Conservation (phyloP, 1,140 invertebrate species). For the Agrypnia vestita region DNA sequence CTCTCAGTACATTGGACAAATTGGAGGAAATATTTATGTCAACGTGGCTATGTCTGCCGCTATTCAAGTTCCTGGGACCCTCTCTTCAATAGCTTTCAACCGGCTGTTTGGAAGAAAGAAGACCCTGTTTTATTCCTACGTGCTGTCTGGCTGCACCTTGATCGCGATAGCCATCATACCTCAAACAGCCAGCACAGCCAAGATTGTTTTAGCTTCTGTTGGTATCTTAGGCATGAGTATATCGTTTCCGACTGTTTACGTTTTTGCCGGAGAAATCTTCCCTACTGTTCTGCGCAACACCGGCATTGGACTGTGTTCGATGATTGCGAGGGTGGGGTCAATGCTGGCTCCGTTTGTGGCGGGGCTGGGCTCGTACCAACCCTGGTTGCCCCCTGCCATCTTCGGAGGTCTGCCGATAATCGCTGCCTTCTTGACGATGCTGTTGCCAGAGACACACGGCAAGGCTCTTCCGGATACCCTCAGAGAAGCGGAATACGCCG, state of each 20-base stretch:
- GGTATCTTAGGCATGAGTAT: conserved; percentile 77
- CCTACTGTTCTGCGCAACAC: conserved; percentile 80
- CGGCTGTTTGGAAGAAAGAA: conserved; percentile 78
- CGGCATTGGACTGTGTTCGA: conserved; percentile 76
- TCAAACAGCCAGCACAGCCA: background rate
- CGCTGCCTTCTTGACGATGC: conserved; percentile 76
- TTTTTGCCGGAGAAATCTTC: conserved; percentile 80
- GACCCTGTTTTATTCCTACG: conserved; percentile 78
- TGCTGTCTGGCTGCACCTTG: conserved; percentile 77
- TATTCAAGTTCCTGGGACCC: conserved; percentile 80
- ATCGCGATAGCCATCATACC: conserved; percentile 76
- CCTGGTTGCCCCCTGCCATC: conserved; percentile 78
- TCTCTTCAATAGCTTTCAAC: conserved; percentile 79
- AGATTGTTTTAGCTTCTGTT: conserved; percentile 72
- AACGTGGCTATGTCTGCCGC: conserved; percentile 81
- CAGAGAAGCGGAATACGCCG: conserved; percentile 75
- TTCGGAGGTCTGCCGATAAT: conserved; percentile 79
- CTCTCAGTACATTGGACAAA: conserved; percentile 82
- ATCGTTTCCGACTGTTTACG: conserved; percentile 76
- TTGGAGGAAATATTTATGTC: conserved; percentile 82
- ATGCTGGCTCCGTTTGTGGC: conserved; percentile 79
- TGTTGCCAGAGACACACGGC: conserved; percentile 77
- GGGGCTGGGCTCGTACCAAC: conserved; percentile 68
- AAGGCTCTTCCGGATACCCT: conserved; percentile 69
- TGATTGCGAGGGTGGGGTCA: conserved; percentile 77